Evolutionary conservation across 2,888 invertebrate species (phyloP).

Genomic region (Conus canariensis): DNA sequence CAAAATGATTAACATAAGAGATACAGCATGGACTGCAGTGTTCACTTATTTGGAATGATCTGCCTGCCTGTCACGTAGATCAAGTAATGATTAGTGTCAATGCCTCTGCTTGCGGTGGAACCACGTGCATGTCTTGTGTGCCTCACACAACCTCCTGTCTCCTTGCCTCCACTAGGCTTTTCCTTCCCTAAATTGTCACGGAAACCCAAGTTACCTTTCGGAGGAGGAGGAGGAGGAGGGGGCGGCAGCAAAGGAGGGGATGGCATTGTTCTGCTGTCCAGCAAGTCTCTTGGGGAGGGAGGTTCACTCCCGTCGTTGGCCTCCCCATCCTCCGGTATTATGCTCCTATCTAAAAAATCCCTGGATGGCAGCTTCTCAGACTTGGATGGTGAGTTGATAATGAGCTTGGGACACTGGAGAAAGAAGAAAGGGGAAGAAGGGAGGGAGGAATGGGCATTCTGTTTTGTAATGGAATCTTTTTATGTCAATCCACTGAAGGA

Average conservation of each 20-base stretch:
- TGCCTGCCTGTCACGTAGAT: no score
- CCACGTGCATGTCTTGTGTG: slow-evolving; percentile 27
- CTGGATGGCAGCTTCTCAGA: slow-evolving; percentile 62
- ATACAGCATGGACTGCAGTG: neutral
- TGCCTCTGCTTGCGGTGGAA: neutral
- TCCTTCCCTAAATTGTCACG: slow-evolving; percentile 68
- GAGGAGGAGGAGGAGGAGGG: slow-evolving; percentile 48
- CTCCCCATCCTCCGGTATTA: slow-evolving; percentile 65
- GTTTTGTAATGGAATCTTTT: no score
- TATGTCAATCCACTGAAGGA: no score
- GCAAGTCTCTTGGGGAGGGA: slow-evolving; percentile 56
- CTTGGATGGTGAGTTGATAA: slow-evolving; percentile 60
- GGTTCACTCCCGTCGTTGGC: slow-evolving; percentile 43
- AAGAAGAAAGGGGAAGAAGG: neutral
- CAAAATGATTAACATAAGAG: neutral
- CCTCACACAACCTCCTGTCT: slow-evolving; percentile 27
- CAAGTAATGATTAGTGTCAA: neutral
- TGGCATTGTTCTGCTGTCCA: slow-evolving; percentile 65
- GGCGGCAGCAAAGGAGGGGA: slow-evolving; percentile 48
- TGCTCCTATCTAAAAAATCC: slow-evolving; percentile 69
- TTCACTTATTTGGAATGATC: neutral
- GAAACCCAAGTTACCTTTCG: slow-evolving; percentile 58
- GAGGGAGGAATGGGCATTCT: neutral
- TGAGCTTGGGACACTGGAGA: neutral
- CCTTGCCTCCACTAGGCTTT: slow-evolving; percentile 58